Evolutionary conservation across 53 echinoderm and acorn worm species (phyloP), one percentile per base, ranked within the genome.

Genomic region (Henricia sp.): DNA sequence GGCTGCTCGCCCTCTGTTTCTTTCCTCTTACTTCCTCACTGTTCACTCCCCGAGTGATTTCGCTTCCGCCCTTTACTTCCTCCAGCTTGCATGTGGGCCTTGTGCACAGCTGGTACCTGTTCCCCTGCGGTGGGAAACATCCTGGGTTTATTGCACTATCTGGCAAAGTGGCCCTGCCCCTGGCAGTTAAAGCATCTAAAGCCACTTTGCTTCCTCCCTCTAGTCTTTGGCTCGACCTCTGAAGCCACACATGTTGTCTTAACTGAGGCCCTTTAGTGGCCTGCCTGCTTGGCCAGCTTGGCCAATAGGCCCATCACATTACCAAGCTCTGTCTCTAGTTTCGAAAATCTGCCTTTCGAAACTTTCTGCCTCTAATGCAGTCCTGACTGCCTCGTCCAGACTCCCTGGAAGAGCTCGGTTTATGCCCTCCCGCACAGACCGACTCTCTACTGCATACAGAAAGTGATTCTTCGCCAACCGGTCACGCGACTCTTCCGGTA

Each of bases 131-230:
- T n/a, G n/a, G n/a, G n/a, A n/a, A n/a, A n/a, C n/a, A n/a, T n/a
- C n/a, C n/a, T n/a, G n/a, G 74, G 48, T 30, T 26, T 13, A 25
- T 21, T 55, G 21, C 71, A 71, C 10, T 50, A n/a, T 52, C 52
- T 40, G 6, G 42, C 17, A 10, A 51, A 72, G 21, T 72, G 72
- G 2, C 78, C 85, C 23, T 11, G 13, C 21, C 77, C 82, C 12
- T 75, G 71, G 55, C 90, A 90, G 14, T 71, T 86, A 24, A 69
- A 86, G 35, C 91, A 90, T n/a, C 21, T 74, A 9, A 59, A 27
- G 4, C 42, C 26, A 2, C 13, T 37, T 9, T 12, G 37, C 19
- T 39, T 4, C 36, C n/a, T 28, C n/a, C 66, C 19, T 66, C 37
- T 37, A 39, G 66, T 1, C 1, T 19, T n/a, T n/a, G n/a, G n/a